Percentiles rank a stretch among this genome's conserved stretches.
Evolutionary conservation across 2,888 invertebrate species (phyloP).

Genomic region (Apamea sordens): DNA sequence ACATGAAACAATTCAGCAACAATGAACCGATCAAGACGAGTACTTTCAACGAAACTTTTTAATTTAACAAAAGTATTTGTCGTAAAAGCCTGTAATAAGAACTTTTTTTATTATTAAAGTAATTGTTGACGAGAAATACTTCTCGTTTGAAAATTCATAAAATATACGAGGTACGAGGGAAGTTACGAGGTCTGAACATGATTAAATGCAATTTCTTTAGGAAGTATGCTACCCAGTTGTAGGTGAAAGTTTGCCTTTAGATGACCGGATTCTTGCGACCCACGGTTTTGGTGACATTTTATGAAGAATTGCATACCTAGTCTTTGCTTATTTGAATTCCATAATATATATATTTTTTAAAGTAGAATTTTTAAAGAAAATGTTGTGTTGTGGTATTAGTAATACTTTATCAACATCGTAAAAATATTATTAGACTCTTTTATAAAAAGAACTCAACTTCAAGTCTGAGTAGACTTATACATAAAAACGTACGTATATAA

Average conservation of each 20-base stretch:
- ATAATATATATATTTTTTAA: neutral
- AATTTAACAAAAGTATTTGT: constrained; percentile 82
- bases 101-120: constrained; percentile 83
- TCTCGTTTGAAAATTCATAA: constrained; percentile 83
- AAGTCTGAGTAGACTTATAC: too few species aligned
- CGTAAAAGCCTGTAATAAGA: constrained; percentile 78
- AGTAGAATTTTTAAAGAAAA: too few species aligned
- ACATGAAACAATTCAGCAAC: constrained; percentile 64
- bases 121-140: constrained; percentile 87
- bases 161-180: constrained; percentile 81
- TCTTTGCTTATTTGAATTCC: neutral
- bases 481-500: too few species aligned
- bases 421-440: neutral
- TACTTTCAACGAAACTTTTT: constrained; percentile 69
- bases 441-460: neutral
- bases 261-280: constrained; percentile 76
- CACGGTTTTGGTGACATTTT: constrained; percentile 72
- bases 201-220: constrained; percentile 89
- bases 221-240: constrained; percentile 83
- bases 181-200: constrained; percentile 86
- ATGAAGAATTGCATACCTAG: constrained; percentile 30
- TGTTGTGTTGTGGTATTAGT: too few species aligned
- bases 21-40: constrained; percentile 63
- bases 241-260: constrained; percentile 82
- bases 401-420: neutral